A percentile compares a stretch with the other conserved stretches of the same genome.
phyloP scores from a whole-genome alignment of 2,888 invertebrate species.

The Operophtera brumata region DNA sequence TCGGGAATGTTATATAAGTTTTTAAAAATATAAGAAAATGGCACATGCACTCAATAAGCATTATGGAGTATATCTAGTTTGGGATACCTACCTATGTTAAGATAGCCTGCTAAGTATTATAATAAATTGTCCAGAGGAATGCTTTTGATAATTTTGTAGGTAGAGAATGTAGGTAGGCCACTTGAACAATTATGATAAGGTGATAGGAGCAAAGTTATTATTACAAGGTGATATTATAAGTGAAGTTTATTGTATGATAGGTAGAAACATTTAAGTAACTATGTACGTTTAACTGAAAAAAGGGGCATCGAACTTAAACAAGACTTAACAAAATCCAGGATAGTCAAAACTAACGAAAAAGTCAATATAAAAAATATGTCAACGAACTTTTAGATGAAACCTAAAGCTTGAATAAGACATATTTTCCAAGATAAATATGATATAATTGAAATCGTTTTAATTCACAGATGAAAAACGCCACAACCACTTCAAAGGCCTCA shows the following conservation, averaged over 20 bases:
- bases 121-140: not conserved
- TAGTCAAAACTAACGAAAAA: too few relatives aligned
- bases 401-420: too few relatives aligned
- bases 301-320: slow-evolving; percentile 17
- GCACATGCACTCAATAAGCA: not conserved
- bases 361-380: too few relatives aligned
- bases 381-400: too few relatives aligned
- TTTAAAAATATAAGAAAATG: not conserved
- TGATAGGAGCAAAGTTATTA: not conserved
- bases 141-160: not conserved
- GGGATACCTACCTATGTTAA: not conserved
- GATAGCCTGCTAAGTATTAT: not conserved
- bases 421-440: not conserved
- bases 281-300: not conserved
- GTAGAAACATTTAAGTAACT: not conserved
- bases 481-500: slow-evolving; percentile 84
- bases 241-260: not conserved
- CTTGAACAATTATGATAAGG: not conserved
- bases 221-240: not conserved
- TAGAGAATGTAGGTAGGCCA: not conserved
- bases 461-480: slow-evolving; percentile 83
- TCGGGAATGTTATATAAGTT: slow-evolving; percentile 27
- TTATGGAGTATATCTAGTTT: not conserved
- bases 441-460: not conserved
- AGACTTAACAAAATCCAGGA: not conserved